These are phyloP conservation scores for Galerucella nymphaeae DNA, from an alignment of 2,888 invertebrate genomes.

Conservation along the genomic window DNA sequence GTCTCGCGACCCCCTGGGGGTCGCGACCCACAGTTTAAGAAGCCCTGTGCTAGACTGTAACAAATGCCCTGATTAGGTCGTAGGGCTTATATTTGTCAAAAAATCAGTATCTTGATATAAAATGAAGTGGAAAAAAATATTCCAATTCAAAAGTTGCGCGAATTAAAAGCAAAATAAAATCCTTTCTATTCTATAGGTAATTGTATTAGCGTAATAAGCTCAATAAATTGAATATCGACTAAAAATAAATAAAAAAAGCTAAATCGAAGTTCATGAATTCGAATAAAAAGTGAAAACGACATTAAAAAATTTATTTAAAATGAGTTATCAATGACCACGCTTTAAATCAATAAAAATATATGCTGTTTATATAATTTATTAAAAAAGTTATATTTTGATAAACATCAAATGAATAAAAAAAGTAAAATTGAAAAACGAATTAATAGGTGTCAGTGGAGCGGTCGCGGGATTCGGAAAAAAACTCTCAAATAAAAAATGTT, in stretches of 20 bases:
- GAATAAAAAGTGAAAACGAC: neutral
- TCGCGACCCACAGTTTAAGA: too few relatives aligned
- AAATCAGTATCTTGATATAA: too few relatives aligned
- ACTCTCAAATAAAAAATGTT: conserved; percentile 53
- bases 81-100: too few relatives aligned
- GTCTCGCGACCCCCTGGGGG: too few relatives aligned
- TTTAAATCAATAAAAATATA: conserved; percentile 44
- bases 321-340: conserved; percentile 25
- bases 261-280: conserved; percentile 4
- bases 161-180: too few relatives aligned
- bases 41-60: too few relatives aligned
- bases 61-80: too few relatives aligned
- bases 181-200: too few relatives aligned
- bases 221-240: neutral
- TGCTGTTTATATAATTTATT: conserved; percentile 56
- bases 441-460: conserved; percentile 63
- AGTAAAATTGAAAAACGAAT: conserved; percentile 61
- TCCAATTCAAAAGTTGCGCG: too few relatives aligned
- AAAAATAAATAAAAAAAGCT: neutral
- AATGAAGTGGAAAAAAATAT: too few relatives aligned
- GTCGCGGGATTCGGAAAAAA: conserved; percentile 55
- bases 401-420: conserved; percentile 57
- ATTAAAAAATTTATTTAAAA: conserved; percentile 2
- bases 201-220: neutral
- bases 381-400: conserved; percentile 56